A percentile compares a stretch with the other conserved stretches of the same genome.
These are phyloP conservation scores for Discoglossus pictus DNA, from an alignment of 2,797 vertebrate genomes.

Conservation along the genomic window DNA sequence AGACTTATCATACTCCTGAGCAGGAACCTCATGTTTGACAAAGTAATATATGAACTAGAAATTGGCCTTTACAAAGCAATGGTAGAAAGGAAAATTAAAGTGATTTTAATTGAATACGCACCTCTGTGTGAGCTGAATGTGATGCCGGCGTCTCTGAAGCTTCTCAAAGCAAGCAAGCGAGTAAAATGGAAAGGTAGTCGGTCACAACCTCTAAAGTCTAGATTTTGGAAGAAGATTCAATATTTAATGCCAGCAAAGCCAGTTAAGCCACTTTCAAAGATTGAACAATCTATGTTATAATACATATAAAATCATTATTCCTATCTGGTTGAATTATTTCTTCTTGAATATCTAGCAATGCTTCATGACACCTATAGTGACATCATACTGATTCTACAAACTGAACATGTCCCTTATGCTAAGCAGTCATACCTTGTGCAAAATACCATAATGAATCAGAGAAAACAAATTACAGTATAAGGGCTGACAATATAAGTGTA, in stretches of 20 bases:
- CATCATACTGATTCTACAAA: too few relatives aligned
- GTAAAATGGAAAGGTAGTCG: slow-evolving; percentile 78
- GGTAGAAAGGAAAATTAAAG: slow-evolving; percentile 80
- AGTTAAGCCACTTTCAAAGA: slow-evolving; percentile 16
- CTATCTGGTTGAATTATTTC: too few relatives aligned
- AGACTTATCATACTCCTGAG: slow-evolving; percentile 80
- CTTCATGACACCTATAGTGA: too few relatives aligned
- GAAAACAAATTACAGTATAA: too few relatives aligned
- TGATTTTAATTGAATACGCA: slow-evolving; percentile 79
- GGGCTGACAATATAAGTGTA: too few relatives aligned
- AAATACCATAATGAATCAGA: too few relatives aligned
- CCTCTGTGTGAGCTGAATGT: slow-evolving; percentile 58
- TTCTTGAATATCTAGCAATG: too few relatives aligned
- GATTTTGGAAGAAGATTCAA: slow-evolving; percentile 85
- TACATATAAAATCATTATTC: too few relatives aligned
- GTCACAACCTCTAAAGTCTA: slow-evolving; percentile 69
- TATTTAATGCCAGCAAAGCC: slow-evolving; percentile 79
- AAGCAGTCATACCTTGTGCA: too few relatives aligned
- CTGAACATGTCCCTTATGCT: too few relatives aligned
- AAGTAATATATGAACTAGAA: slow-evolving; percentile 71
- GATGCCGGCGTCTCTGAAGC: slow-evolving; percentile 73
- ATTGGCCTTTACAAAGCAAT: slow-evolving; percentile 82
- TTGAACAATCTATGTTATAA: neutral
- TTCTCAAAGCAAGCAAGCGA: slow-evolving; percentile 72
- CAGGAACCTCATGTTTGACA: slow-evolving; percentile 63